Evolutionary conservation across 2,797 vertebrate species (phyloP).

Genomic region (Tapirus indicus): DNA sequence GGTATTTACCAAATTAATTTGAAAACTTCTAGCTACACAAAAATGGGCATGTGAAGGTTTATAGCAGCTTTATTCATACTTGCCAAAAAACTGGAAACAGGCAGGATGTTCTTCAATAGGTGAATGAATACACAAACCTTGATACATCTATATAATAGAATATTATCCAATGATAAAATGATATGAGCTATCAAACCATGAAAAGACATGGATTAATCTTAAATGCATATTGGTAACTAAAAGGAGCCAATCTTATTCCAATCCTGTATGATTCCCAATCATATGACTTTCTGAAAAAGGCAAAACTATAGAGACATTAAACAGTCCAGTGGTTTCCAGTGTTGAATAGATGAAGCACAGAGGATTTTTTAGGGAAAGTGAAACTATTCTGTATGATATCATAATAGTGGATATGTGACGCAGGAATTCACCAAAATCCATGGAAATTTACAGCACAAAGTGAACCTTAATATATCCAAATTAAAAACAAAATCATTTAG

Average conservation of each 20-base stretch:
- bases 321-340: neutral
- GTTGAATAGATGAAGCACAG: neutral
- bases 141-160: neutral
- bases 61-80: neutral
- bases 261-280: neutral
- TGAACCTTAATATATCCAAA: slow-evolving; percentile 1
- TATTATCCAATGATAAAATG: neutral
- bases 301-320: neutral
- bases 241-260: neutral
- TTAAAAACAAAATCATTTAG: slow-evolving; percentile 6
- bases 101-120: neutral
- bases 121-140: neutral
- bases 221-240: neutral
- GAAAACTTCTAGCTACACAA: neutral
- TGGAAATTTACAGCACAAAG: neutral
- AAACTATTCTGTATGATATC: neutral
- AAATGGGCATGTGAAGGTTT: neutral
- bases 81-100: neutral
- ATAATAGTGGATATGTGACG: neutral
- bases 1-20: neutral
- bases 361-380: neutral
- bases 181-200: neutral
- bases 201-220: neutral
- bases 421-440: neutral
- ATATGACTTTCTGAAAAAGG: neutral